Percentiles rank a stretch among this genome's conserved stretches.
These are phyloP conservation scores for Mormyrus proboscirostris DNA, from an alignment of 2,797 vertebrate genomes.

Conservation along the genomic window DNA sequence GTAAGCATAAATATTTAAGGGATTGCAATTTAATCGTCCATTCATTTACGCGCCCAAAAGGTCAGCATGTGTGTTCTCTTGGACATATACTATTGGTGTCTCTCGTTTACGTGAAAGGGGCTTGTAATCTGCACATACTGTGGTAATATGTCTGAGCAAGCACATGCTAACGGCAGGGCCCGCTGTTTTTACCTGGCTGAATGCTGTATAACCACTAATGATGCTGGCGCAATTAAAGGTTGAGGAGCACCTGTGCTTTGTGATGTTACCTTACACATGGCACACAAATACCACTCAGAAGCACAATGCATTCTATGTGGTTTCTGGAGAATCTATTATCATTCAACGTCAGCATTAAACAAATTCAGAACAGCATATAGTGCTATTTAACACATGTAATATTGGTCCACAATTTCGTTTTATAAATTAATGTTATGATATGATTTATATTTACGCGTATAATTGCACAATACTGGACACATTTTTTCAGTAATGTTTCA, in stretches of 20 bases:
- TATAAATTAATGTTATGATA: not conserved
- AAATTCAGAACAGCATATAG: not conserved
- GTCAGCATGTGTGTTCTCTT: slow-evolving; percentile 5
- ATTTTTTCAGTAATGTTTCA: not conserved
- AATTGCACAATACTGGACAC: not conserved
- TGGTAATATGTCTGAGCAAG: not conserved
- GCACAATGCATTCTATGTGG: not conserved
- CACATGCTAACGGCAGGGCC: not conserved
- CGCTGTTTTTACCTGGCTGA: not conserved
- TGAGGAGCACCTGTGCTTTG: not conserved
- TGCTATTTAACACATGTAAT: not conserved
- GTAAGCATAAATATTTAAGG: slow-evolving; percentile 1
- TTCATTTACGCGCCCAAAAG: not conserved
- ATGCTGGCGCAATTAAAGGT: not conserved
- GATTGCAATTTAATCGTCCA: not conserved
- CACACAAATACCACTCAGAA: not conserved
- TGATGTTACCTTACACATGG: not conserved
- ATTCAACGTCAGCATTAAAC: not conserved
- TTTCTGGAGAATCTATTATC: not conserved
- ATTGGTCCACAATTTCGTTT: not conserved
- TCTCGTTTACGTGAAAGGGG: not conserved
- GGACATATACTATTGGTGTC: not conserved
- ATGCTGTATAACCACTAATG: not conserved
- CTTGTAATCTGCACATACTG: not conserved
- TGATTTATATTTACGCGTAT: not conserved